phyloP scores from a whole-genome alignment of 2,888 invertebrate genomes.

The Eudemis profundana region DNA sequence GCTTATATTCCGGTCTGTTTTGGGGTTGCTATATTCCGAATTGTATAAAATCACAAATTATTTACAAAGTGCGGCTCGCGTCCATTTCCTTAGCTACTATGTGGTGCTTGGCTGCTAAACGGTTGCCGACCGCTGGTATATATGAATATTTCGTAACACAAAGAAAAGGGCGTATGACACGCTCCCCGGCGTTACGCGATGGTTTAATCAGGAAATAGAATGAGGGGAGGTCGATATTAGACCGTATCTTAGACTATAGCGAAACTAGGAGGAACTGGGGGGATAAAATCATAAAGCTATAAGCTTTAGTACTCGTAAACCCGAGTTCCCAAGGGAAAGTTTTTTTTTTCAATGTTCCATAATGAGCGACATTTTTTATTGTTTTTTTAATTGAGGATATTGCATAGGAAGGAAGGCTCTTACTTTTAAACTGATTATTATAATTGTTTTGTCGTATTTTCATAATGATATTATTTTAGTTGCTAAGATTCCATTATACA shows the following conservation, averaged over 20 bases:
- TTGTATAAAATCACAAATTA: too few species aligned
- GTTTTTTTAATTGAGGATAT: slow-evolving; percentile 7
- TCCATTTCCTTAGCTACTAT: too few species aligned
- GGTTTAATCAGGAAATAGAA: not conserved
- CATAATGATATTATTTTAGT: not conserved
- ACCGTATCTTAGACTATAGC: slow-evolving; percentile 8
- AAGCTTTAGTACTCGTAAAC: slow-evolving; percentile 18
- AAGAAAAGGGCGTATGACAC: too few species aligned
- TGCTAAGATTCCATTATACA: too few species aligned
- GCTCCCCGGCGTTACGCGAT: too few species aligned
- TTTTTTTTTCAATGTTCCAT: slow-evolving; percentile 16
- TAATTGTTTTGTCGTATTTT: not conserved
- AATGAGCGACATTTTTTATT: slow-evolving; percentile 18
- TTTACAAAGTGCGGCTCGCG: too few species aligned
- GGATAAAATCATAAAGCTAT: slow-evolving; percentile 26
- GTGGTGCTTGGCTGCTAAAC: too few species aligned
- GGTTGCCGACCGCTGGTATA: too few species aligned
- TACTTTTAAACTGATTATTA: slow-evolving; percentile 2
- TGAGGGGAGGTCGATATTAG: too few species aligned
- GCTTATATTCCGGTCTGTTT: too few species aligned
- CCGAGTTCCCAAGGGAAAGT: slow-evolving; percentile 9
- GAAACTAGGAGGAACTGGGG: slow-evolving; percentile 9
- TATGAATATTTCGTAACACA: too few species aligned
- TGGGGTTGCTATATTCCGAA: too few species aligned
- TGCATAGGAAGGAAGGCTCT: not conserved